Evolutionary conservation across 2,888 invertebrate genomes (phyloP).

Genomic region (Leuctra nigra): DNA sequence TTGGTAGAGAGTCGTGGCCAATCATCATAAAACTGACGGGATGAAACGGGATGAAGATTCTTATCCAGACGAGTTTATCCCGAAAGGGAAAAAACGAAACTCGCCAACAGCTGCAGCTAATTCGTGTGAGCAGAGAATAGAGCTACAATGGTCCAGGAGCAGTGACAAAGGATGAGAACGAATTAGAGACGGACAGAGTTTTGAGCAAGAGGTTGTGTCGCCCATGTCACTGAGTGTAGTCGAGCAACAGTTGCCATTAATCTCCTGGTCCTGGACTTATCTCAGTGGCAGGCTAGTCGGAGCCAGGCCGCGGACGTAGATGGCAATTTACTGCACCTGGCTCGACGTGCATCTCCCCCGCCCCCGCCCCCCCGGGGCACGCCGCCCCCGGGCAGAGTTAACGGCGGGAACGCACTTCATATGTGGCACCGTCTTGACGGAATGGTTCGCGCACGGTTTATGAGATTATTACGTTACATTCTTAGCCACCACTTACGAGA

Average conservation of each 20-base stretch:
- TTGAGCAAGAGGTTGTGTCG: too few relatives aligned
- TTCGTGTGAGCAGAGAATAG: not conserved
- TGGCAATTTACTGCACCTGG: slow-evolving; percentile 2
- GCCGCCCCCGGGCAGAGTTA: not conserved
- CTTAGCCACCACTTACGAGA: too few relatives aligned
- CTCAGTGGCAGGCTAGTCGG: not conserved
- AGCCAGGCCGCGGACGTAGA: not conserved
- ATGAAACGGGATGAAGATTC: too few relatives aligned
- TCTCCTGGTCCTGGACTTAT: not conserved
- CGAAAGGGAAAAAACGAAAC: not conserved
- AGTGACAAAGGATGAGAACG: not conserved
- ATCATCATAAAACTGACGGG: too few relatives aligned
- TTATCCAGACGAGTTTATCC: too few relatives aligned
- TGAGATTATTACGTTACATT: not conserved
- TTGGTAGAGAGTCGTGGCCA: too few relatives aligned
- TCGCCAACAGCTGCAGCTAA: not conserved
- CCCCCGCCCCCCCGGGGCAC: not conserved
- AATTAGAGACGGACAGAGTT: not conserved
- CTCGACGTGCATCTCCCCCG: not conserved
- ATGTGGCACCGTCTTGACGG: not conserved
- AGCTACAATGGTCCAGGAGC: not conserved
- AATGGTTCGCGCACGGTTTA: not conserved
- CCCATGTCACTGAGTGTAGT: too few relatives aligned
- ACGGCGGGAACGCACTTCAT: not conserved
- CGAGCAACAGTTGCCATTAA: not conserved